Base-by-base conservation (phyloP, 2,797 vertebrate genomes). In the Pseudocheirus occidentalis region DNA sequence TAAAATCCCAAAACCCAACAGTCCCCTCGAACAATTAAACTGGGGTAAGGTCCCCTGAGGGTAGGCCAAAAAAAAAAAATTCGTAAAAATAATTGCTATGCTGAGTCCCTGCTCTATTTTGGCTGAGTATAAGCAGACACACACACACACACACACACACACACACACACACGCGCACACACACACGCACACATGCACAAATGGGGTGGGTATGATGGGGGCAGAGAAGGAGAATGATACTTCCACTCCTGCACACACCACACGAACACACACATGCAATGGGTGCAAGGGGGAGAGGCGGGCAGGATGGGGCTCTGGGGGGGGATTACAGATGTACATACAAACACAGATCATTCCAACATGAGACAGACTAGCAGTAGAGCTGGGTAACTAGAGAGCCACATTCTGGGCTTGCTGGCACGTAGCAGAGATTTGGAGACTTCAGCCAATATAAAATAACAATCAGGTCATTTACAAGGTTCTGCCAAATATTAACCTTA, bases 401-500 rank as follows among this genome's bases (percentile, higher is more conserved):
- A 98, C 98, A 98, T 98, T 95, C 73, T 95, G 91, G 59, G 97
- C 94, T 98, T 98, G 98, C 98, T 98, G 98, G 98, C 98, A 98
- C 46, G 95, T 96, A 96, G 97, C 94, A 91, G 97, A 96, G 98
- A 97, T 98, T 98, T 98, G 98, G 98, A 98, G 98, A 98, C 98
- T 98, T 98, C 93, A 97, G 97, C 98, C 98, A 98, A 98, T 98
- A 99, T 99, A 99, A 99, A 98, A 98, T 98, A 99, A 98, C 98
- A 98, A 98, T 98, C 98, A 96, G 98, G 97, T 98, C 98, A 98
- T 99, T 99, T 99, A 98, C 98, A 99, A 98, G 98, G 98, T 98
- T 98, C 98, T 99, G 98, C 98, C 98, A 98, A 98, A 99, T 99
- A 99, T 98, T 98, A 99, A 98, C 98, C 98, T 98, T 98, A 97